Evolutionary conservation across 2,888 invertebrate genomes (phyloP).

Genomic region (Resseliella maxima): DNA sequence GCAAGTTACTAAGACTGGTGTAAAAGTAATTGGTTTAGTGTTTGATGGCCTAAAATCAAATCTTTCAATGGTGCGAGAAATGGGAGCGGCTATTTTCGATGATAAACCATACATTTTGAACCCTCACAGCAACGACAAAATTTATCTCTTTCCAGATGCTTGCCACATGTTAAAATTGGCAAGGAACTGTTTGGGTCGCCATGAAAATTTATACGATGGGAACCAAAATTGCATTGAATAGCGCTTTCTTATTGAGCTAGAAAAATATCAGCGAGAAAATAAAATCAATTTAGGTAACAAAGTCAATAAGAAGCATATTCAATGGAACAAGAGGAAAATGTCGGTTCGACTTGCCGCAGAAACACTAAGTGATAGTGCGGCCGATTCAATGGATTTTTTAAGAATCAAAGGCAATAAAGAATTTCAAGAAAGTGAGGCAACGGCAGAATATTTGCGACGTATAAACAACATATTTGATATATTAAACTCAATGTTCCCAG

Average conservation of each 20-base stretch:
- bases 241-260: not conserved
- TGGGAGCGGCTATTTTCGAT: not conserved
- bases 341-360: not conserved
- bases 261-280: not conserved
- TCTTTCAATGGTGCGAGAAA: not conserved
- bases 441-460: not conserved
- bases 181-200: not conserved
- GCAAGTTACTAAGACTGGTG: not conserved
- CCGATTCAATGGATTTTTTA: not conserved
- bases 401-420: not conserved
- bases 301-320: not conserved
- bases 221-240: not conserved
- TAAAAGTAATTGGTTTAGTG: not conserved
- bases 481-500: constrained; percentile 4
- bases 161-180: not conserved
- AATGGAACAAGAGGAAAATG: constrained; percentile 33
- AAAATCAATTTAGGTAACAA: constrained; percentile 10
- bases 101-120: not conserved
- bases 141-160: constrained; percentile 1
- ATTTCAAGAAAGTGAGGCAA: constrained; percentile 5
- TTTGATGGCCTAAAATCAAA: constrained; percentile 18
- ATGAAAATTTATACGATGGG: not conserved
- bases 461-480: constrained; percentile 26
- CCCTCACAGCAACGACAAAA: not conserved
- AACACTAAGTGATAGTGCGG: constrained; percentile 29